phyloP scores from a whole-genome alignment of 2,113 vertebrate genomes.

The Pseudorasbora parva region DNA sequence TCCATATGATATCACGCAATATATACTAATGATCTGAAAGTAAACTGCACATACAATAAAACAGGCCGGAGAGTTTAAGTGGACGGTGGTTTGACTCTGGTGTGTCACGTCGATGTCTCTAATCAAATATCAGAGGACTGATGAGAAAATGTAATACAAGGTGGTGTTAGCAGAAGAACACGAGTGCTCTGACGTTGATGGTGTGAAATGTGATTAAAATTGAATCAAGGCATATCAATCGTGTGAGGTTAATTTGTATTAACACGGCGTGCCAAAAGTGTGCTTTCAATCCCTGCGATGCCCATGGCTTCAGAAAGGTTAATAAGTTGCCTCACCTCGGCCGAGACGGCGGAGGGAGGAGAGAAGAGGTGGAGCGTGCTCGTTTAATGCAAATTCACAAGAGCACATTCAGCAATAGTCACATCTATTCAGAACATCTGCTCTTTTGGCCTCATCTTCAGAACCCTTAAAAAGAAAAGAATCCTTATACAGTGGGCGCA shows the following conservation, averaged over 20 bases:
- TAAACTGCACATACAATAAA: background rate
- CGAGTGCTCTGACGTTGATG: constrained; percentile 55
- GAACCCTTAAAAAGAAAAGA: background rate
- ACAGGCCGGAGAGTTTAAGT: background rate
- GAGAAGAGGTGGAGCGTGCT: background rate
- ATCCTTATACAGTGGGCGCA: background rate
- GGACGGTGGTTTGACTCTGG: background rate
- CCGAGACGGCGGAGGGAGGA: constrained; percentile 51
- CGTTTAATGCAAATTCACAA: constrained; percentile 48
- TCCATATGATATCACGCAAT: background rate
- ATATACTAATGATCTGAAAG: background rate
- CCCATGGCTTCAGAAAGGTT: constrained; percentile 74
- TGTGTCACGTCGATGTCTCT: background rate
- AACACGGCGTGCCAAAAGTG: constrained; percentile 59
- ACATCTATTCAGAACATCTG: constrained; percentile 14
- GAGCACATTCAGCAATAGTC: constrained; percentile 51
- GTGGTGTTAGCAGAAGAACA: constrained; percentile 53
- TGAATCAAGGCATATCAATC: constrained; percentile 70
- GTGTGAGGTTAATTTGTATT: constrained; percentile 72
- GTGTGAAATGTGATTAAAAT: constrained; percentile 71
- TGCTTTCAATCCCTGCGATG: constrained; percentile 61
- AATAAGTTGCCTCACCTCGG: constrained; percentile 75
- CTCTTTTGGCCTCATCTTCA: constrained; percentile 8
- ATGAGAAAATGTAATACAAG: constrained; percentile 58
- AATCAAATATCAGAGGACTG: constrained; percentile 56